Base-by-base conservation (phyloP, 2,888 invertebrate genomes). In the Ceraclea dissimilis region DNA sequence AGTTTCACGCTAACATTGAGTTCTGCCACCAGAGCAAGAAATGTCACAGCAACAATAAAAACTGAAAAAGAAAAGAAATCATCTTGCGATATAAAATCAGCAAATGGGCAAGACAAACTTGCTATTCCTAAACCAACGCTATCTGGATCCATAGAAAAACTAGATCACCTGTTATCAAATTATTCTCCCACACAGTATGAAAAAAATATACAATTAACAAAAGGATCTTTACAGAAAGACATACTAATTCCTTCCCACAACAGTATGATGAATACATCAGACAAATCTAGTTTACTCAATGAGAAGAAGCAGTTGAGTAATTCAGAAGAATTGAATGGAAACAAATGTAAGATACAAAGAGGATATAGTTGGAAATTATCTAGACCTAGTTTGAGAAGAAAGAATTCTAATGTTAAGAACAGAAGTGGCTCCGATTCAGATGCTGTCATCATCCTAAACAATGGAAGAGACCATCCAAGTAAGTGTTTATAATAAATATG, bases 351-450 rank as follows among this genome's bases (percentile, higher is more conserved):
- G 64, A 79, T 85, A 20, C 84, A 84, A 63, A 74, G 87, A 64
- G 84, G 84, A 18, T 85, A 86, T 66, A 89, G 90, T 60, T 88
- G 86, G 85, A 84, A 86, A 64, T 75, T 86, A 63, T 84, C 85
- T 17, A 79, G 85, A 58, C 82, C 90, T 52, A 86, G 92, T 69
- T 76, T 93, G 65, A 79, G 83, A 59, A 79, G 82, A 63, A 87
- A 85, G 62, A 69, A 70, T 11, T 60, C 59, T 2, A 58, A 47
- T 17, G 70, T 67, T 54, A 82, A 82, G 65, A 78, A 75, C 63
- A 70, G 80, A 57, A 78, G 79, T 11, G 80, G 80, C 0, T 80
- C 79, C 0, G 76, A 77, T 62, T 80, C 80, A 2, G 83, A 81
- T 50, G 81, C 82, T 33, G 78, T 82, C n/a, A 74, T 83, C 2